phyloP scores from a whole-genome alignment of 2,113 vertebrate genomes.

The Tauraco erythrolophus region DNA sequence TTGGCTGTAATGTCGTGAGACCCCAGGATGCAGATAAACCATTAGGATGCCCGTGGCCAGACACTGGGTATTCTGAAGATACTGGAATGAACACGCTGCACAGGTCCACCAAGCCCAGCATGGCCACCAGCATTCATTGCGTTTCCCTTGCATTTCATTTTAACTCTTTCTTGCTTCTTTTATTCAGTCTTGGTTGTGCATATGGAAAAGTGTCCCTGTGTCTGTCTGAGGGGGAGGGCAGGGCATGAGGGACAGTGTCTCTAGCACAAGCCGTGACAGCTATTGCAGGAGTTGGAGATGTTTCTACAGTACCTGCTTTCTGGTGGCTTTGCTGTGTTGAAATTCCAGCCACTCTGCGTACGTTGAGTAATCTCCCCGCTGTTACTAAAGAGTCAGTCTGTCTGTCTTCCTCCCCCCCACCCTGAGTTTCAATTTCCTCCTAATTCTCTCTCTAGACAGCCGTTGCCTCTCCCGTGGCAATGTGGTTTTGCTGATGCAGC shows the following conservation, averaged over 20 bases:
- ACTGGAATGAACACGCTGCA: background rate
- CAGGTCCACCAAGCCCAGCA: background rate
- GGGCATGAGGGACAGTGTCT: accelerated
- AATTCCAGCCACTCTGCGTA: background rate
- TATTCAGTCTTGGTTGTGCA: background rate
- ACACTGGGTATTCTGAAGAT: background rate
- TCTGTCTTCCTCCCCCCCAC: background rate
- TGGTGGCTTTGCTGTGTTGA: slow-evolving; percentile 48
- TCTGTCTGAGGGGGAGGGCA: background rate
- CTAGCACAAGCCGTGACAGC: background rate
- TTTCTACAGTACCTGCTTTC: slow-evolving; percentile 42
- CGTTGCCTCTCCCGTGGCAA: background rate
- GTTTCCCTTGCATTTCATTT: background rate
- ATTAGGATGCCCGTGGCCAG: background rate
- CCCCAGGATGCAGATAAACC: background rate
- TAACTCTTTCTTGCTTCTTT: background rate
- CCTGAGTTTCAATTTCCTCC: slow-evolving; percentile 41
- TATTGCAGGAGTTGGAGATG: background rate
- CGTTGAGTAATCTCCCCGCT: background rate
- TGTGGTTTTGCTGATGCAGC: background rate
- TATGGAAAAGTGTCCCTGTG: accelerated
- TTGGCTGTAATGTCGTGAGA: background rate
- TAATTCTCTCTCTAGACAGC: background rate
- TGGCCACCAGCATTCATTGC: background rate
- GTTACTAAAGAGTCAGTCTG: slow-evolving; percentile 47